These are phyloP conservation scores for Toxotes lorentzi DNA, from an alignment of 2,797 vertebrate species.

Conservation along the genomic window DNA sequence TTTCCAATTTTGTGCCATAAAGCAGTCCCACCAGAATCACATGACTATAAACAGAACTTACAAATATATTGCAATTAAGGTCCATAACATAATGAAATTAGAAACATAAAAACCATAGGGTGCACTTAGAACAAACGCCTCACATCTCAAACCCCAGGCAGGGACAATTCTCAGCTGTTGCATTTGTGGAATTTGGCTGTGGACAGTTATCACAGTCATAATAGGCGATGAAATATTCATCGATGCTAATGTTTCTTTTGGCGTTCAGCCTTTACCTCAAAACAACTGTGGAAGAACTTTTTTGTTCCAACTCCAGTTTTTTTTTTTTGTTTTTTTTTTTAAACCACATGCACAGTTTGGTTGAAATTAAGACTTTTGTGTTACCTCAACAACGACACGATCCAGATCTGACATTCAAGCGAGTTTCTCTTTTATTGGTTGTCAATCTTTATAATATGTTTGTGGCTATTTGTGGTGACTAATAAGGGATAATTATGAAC, in stretches of 20 bases:
- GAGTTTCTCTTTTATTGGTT: conserved; percentile 14
- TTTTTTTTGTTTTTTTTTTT: background rate
- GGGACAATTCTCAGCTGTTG: conserved; percentile 47
- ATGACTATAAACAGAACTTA: background rate
- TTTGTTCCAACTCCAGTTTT: conserved; percentile 26
- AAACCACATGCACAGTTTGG: conserved; percentile 2
- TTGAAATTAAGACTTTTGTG: conserved; percentile 2
- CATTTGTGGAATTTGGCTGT: conserved; percentile 46
- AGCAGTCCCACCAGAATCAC: background rate
- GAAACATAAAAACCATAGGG: background rate
- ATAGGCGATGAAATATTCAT: conserved; percentile 66
- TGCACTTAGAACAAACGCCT: conserved; percentile 21
- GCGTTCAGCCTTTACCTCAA: conserved; percentile 41
- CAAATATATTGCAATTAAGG: background rate
- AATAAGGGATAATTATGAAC: background rate
- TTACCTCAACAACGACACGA: conserved; percentile 6
- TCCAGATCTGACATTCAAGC: conserved; percentile 2
- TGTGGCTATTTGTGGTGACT: conserved; percentile 1
- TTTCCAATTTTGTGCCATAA: conserved; percentile 8
- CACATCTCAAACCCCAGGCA: conserved; percentile 33
- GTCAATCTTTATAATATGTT: conserved; percentile 8
- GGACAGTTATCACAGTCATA: conserved; percentile 46
- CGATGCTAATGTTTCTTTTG: conserved; percentile 65
- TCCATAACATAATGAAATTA: conserved; percentile 12
- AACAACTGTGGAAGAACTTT: conserved; percentile 37